Base-by-base conservation (phyloP, 2,888 invertebrate species). In the Alviniconcha strummeri region DNA sequence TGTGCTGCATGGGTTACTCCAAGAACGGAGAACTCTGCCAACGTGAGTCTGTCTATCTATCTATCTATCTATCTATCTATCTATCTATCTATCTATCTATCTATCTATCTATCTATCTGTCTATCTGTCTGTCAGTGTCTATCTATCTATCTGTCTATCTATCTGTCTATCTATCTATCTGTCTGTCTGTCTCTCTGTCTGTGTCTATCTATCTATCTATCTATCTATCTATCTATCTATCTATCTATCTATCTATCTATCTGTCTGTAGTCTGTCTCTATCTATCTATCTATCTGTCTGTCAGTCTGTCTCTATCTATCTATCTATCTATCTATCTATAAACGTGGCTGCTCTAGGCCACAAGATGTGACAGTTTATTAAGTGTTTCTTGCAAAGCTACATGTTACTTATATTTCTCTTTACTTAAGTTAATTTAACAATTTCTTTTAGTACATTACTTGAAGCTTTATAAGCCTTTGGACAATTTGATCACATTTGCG, bases 1-100 rank as follows among this genome's bases (percentile, higher is more conserved):
- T 84, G 8, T 92, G 92, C 79, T 89, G 90, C 80, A 80, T 81
- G 72, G 92, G 92, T 1, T 91, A 85, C 85, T 84, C 84, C 55
- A 84, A 86, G 80, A 84, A 81, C 64, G 81, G 74, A 5, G 83
- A 82, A n/a, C 85, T 85, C 17, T 85, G 85, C 64, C 79, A 84
- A 11, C 86, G 86, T 87, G n/a, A 64, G 78, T 52, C 1, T 60
- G 1, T 36, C 36, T 36, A 36, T 36, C 36, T 36, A 36, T 64
- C 17, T 71, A 71, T n/a, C 17, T 17, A 71, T 36, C 36, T 36
- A 36, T 36, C 36, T 36, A 3, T 36, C 0, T 36, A 36, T 36
- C 64, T 64, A 64, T 36, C 36, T 36, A 36, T 36, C 36, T 36
- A 3, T 36, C 0, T 36, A 36, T 36, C 64, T 64, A 64, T 36